Percentiles rank a stretch among this genome's conserved stretches.
These are phyloP conservation scores for Agriopis aurantiaria DNA, from an alignment of 2,888 invertebrate genomes.

Conservation along the genomic window DNA sequence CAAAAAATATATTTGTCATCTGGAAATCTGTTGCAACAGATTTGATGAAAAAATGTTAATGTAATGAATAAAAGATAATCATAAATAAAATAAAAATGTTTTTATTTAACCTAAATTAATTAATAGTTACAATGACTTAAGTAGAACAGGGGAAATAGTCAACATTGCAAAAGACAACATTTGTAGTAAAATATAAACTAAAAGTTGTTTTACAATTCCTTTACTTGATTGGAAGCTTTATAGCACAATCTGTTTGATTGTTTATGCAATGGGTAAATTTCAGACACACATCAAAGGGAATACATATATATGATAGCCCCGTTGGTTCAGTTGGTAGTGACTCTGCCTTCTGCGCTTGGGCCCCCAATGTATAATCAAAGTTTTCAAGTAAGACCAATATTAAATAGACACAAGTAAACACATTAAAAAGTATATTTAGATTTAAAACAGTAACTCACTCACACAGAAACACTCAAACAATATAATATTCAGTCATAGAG, in stretches of 20 bases:
- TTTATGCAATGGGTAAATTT: too few relatives aligned
- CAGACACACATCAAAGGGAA: too few relatives aligned
- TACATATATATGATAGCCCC: too few relatives aligned
- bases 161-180: not conserved
- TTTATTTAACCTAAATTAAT: not conserved
- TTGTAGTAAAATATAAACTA: not conserved
- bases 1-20: not conserved
- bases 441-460: not conserved
- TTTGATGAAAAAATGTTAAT: not conserved
- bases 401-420: not conserved
- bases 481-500: conserved; percentile 8
- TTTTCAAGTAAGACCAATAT: not conserved
- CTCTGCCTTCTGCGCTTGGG: too few relatives aligned
- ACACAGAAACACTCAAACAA: conserved; percentile 3
- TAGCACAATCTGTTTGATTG: too few relatives aligned
- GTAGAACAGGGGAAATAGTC: too few relatives aligned
- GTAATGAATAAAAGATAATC: not conserved
- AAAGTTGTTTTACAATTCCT: not conserved
- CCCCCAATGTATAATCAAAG: not conserved
- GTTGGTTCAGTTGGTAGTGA: too few relatives aligned
- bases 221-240: not conserved
- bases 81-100: not conserved
- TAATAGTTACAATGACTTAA: not conserved
- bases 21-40: not conserved
- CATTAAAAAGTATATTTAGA: not conserved